These are phyloP conservation scores for Girardia tigrina DNA, from an alignment of 2,888 invertebrate genomes.

Conservation along the genomic window DNA sequence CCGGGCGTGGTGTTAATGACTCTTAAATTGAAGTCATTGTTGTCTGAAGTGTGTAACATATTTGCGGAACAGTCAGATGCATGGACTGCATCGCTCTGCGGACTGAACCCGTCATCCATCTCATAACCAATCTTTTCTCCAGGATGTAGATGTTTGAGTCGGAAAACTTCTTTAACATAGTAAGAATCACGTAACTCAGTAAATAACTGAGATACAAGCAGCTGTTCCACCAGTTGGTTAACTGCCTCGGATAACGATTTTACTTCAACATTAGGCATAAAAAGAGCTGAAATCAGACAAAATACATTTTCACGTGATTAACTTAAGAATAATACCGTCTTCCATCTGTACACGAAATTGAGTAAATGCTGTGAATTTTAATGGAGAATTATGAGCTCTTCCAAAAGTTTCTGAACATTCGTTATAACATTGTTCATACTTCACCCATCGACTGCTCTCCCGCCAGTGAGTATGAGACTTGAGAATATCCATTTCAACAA, in stretches of 20 bases:
- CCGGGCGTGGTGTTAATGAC: background rate
- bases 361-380: slow-evolving; percentile 8
- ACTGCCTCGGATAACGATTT: background rate
- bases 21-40: background rate
- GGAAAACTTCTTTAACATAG: background rate
- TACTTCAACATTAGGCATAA: background rate
- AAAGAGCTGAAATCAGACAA: background rate
- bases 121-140: background rate
- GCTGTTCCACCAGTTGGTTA: background rate
- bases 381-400: background rate
- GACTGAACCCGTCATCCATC: background rate
- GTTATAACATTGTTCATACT: slow-evolving; percentile 4
- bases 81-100: background rate
- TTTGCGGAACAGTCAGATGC: background rate
- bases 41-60: background rate
- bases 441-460: background rate
- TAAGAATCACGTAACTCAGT: background rate
- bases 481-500: background rate
- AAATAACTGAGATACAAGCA: slow-evolving; percentile 14
- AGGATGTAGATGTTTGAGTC: background rate
- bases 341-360: slow-evolving; percentile 20
- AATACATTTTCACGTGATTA: no score
- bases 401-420: slow-evolving; percentile 4
- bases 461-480: background rate
- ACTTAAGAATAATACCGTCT: no score